Evolutionary conservation across 1,140 invertebrate genomes (phyloP).

Genomic region (Papilio aristodemus): DNA sequence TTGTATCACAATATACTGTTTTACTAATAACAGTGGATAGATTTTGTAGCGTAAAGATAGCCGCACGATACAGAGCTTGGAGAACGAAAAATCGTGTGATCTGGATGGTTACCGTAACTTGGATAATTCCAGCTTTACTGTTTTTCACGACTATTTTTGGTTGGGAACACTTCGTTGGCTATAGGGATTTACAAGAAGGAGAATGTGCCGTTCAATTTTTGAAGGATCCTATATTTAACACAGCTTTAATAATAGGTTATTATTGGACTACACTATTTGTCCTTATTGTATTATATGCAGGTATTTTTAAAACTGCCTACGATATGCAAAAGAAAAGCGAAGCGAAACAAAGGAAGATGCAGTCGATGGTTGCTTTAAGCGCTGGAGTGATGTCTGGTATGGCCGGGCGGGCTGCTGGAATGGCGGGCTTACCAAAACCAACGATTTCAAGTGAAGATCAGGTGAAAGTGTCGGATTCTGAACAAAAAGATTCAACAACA

Average conservation of each 20-base stretch:
- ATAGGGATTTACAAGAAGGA: slow-evolving; percentile 90
- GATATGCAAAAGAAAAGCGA: slow-evolving; percentile 99
- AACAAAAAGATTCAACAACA: slow-evolving; percentile 67
- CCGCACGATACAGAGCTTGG: slow-evolving; percentile 98
- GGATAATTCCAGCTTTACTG: slow-evolving; percentile 97
- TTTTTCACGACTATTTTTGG: slow-evolving; percentile 99
- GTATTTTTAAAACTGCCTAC: slow-evolving; percentile 99
- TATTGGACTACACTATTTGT: slow-evolving; percentile 98
- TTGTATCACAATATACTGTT: slow-evolving; percentile 99
- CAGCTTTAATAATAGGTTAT: slow-evolving; percentile 98
- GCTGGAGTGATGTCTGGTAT: slow-evolving; percentile 93
- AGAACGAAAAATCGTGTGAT: slow-evolving; percentile 95
- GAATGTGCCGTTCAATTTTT: slow-evolving; percentile 99
- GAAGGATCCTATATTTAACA: slow-evolving; percentile 98
- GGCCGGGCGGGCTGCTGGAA: slow-evolving; percentile 92
- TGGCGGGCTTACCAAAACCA: slow-evolving; percentile 88
- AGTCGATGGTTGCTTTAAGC: slow-evolving; percentile 94
- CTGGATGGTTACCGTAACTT: slow-evolving; percentile 97
- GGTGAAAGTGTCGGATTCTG: slow-evolving; percentile 76
- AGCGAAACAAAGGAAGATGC: slow-evolving; percentile 96
- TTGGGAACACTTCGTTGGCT: slow-evolving; percentile 98
- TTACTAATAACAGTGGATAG: slow-evolving; percentile 99
- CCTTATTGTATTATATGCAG: slow-evolving; percentile 96
- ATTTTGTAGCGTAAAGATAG: slow-evolving; percentile 99
- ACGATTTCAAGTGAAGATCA: slow-evolving; percentile 87